Conservation (phyloP, 2,888 invertebrate species). For the Tetranychus truncatus region DNA sequence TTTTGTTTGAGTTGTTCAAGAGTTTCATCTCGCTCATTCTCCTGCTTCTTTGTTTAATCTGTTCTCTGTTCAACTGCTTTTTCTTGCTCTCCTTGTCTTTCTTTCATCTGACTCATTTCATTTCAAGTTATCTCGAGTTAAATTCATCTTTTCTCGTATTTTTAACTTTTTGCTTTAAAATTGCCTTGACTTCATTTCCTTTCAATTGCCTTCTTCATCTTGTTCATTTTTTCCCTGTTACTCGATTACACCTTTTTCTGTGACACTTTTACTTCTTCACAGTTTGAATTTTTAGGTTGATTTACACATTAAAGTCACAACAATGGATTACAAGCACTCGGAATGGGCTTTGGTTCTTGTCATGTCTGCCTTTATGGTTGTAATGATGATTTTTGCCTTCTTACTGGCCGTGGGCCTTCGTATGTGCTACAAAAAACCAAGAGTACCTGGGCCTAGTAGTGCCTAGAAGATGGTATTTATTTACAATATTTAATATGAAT, state of each 20-base stretch:
- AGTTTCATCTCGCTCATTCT: neutral
- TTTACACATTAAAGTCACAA: neutral
- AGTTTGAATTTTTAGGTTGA: neutral
- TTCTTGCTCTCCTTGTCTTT: neutral
- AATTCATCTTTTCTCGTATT: neutral
- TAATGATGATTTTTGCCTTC: neutral
- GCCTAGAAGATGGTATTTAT: neutral
- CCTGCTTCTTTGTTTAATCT: neutral
- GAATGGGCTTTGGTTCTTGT: conserved; percentile 3
- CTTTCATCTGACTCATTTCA: neutral
- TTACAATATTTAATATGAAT: too few species aligned
- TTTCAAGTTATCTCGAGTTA: neutral
- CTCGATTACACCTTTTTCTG: neutral
- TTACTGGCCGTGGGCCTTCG: neutral
- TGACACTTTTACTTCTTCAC: neutral
- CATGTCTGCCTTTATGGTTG: neutral
- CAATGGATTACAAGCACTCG: conserved; percentile 2
- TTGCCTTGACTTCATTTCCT: too few species aligned
- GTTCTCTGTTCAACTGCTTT: neutral
- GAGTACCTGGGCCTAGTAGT: neutral
- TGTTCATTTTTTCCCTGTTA: neutral
- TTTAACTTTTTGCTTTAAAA: neutral
- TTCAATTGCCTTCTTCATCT: too few species aligned
- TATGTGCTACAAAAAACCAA: neutral
- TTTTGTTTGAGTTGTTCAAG: neutral